Evolutionary conservation across 1,140 invertebrate genomes (phyloP).

Genomic region (Zaprionus ornatus): DNA sequence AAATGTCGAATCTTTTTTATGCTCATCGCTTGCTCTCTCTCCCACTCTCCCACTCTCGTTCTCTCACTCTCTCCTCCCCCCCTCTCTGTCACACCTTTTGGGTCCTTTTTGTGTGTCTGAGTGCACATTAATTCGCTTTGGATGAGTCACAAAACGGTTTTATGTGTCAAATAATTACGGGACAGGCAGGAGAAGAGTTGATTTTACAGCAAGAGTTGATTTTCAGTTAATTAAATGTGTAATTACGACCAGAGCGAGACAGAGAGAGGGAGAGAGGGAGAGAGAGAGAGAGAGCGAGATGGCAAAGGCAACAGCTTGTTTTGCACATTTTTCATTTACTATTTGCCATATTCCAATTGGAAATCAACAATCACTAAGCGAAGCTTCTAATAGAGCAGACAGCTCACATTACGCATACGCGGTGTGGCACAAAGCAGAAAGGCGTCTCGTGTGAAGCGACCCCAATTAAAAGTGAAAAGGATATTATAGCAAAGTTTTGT

Average conservation of each 20-base stretch:
- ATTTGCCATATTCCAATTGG: background rate
- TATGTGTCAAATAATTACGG: constrained; percentile 79
- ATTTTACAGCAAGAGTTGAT: constrained; percentile 54
- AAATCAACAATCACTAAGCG: background rate
- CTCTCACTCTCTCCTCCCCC: background rate
- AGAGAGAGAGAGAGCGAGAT: background rate
- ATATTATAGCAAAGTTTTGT: background rate
- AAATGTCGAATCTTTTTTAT: constrained; percentile 41
- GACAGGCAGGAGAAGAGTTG: constrained; percentile 7
- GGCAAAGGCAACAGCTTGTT: background rate
- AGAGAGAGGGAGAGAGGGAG: background rate
- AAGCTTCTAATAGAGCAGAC: background rate
- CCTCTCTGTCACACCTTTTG: constrained; percentile 20
- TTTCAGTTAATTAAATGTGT: constrained; percentile 74
- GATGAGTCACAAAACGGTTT: constrained; percentile 78
- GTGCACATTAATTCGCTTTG: constrained; percentile 61
- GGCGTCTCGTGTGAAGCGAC: background rate
- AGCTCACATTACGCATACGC: constrained; percentile 23
- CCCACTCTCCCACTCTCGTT: background rate
- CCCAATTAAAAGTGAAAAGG: background rate
- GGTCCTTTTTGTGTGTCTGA: constrained; percentile 12
- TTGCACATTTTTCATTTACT: background rate
- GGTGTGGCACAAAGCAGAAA: background rate
- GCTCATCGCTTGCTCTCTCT: constrained; percentile 2
- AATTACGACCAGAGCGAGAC: constrained; percentile 32